Base-by-base conservation (phyloP, 1,140 invertebrate genomes). In the Ceratosolen fusciceps region DNA sequence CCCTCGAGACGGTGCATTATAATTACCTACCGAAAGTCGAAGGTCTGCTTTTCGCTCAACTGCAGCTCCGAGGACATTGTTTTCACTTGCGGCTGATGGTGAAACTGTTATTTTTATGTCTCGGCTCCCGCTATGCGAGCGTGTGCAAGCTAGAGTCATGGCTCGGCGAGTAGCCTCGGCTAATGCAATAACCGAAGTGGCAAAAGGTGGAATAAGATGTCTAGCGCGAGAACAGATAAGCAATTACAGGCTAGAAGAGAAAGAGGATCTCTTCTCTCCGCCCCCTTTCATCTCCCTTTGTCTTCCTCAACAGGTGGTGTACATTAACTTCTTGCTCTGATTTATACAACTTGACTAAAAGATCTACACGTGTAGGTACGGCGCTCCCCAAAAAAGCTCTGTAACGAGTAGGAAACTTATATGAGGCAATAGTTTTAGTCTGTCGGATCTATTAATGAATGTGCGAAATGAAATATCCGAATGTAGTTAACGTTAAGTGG, bases 291-390 rank as follows among this genome's bases (percentile, higher is more conserved):
- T 67, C 54, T 12, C 16, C 76, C 54, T 19, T 49, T 43, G 29
- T 65, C 56, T 65, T 72, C 26, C 19, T 79, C 77, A 79, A 79
- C 77, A 79, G 77, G 77, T 79, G 71, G 65, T 79, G 24, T 68
- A 74, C 71, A 74, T 79, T 58, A 74, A 79, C 34, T 79, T 74
- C 52, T 21, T 47, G 73, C 39, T 29, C 70, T 79, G 56, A 79
- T 79, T 79, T 60, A 34, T 77, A 19, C 4, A 37, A 72, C 54
- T 71, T 72, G 71, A 73, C 29, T 62, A 73, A 76, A 31, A 62
- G 43, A 37, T 47, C n/a, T 58, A 70, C 39, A 31, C n/a, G n/a
- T n/a, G n/a, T 70, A 77, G 1, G 68, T 26, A 12, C 24, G 62
- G 4, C 12, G 26, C 31, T 4, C 9, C 2, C 14, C 26, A 31